Evolutionary conservation across 2,113 vertebrate species (phyloP), one percentile per base, ranked within the genome.

Genomic region (Macrotis lagotis): DNA sequence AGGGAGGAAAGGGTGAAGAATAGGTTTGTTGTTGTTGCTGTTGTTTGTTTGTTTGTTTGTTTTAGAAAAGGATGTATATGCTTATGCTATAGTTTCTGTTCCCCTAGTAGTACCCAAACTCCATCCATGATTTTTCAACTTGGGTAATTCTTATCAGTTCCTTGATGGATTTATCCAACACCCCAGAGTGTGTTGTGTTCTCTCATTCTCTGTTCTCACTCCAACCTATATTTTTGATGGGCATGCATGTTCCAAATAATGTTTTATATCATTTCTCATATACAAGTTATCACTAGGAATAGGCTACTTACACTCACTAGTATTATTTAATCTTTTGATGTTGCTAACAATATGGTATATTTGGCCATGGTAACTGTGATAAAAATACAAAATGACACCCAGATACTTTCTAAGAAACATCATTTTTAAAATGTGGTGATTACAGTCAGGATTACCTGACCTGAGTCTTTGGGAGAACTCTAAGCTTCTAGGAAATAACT

Each of bases 401-500:
- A 44, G 37, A 22, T 7, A 5, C 52, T 90, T 66, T 83, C n/a
- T 89, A 22, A 25, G 25, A 28, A 47, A 0, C 31, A 50, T 31
- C 89, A 51, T 22, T n/a, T 10, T 55, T 83, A 28, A 94, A 83
- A 89, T 48, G 0, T 28, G 28, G 50, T 3, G 0, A 19, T 91
- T 25, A 48, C 37, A 47, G 11, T 44, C 47, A 50, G 8, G 90
- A n/a, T 1, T 0, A 19, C 25, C 24, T 92, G 37, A 55, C 66
- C 66, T 24, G 16, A 83, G 66, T n/a, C n/a, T 19, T 83, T 83
- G 66, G 66, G 19, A 44, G 37, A 83, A 83, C n/a, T 83, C 66
- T 83, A 83, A 22, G 19, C 6, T 83, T 14, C 7, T 83, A 83
- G 66, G 66, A 83, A 83, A 83, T 83, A 95, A 48, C 97, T 97